These are phyloP conservation scores for Papilio aristodemus DNA, from an alignment of 1,140 invertebrate genomes.

Conservation along the genomic window DNA sequence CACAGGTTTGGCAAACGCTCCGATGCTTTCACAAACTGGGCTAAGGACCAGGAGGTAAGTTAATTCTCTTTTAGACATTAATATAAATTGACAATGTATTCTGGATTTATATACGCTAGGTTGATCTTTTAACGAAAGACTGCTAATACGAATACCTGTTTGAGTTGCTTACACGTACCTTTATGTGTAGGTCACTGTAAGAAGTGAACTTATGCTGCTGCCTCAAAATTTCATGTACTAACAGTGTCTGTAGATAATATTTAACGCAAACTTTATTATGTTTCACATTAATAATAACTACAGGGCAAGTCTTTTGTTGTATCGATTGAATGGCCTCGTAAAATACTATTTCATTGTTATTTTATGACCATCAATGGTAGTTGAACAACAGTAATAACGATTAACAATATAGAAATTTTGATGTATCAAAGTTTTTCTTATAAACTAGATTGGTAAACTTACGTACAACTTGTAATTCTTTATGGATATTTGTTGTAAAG, in stretches of 20 bases:
- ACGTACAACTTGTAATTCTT: too few relatives aligned
- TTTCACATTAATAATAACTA: slow-evolving; percentile 10
- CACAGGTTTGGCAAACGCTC: slow-evolving; percentile 70
- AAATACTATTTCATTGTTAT: slow-evolving; percentile 7
- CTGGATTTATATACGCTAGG: too few relatives aligned
- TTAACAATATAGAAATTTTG: neutral
- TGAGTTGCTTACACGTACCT: too few relatives aligned
- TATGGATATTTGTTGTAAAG: too few relatives aligned
- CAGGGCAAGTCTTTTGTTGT: slow-evolving; percentile 6
- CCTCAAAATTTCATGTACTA: too few relatives aligned
- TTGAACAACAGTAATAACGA: neutral
- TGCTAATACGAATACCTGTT: too few relatives aligned
- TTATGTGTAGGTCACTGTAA: too few relatives aligned
- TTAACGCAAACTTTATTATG: neutral
- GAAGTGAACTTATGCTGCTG: too few relatives aligned
- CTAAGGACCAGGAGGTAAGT: slow-evolving; percentile 69
- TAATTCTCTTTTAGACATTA: slow-evolving; percentile 22
- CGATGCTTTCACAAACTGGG: slow-evolving; percentile 68
- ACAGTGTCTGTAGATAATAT: neutral
- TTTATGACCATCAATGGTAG: slow-evolving; percentile 25
- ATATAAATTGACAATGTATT: too few relatives aligned
- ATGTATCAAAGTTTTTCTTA: neutral
- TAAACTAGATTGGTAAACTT: neutral
- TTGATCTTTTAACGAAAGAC: too few relatives aligned
- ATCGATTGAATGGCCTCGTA: slow-evolving; percentile 17